Evolutionary conservation across 2,888 invertebrate species (phyloP).

Genomic region (Drosophila mercatorum): DNA sequence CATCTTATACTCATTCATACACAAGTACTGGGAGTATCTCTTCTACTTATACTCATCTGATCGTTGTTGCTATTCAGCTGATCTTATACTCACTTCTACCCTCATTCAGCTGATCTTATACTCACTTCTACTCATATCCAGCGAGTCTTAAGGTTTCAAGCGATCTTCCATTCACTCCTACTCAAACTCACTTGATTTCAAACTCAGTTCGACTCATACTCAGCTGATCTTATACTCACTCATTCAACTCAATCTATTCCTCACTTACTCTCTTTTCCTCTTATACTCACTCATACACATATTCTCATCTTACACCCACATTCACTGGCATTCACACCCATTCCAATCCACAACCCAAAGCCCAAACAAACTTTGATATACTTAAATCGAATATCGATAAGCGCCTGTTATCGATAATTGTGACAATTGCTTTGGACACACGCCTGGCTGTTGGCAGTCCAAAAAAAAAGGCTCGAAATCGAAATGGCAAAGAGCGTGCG

Average conservation of each 20-base stretch:
- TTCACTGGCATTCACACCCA: too few relatives aligned
- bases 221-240: neutral
- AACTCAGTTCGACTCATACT: neutral
- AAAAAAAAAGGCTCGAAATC: constrained; percentile 1
- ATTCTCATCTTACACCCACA: neutral
- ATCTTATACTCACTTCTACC: too few relatives aligned
- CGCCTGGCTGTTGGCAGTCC: constrained; percentile 43
- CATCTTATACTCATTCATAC: neutral
- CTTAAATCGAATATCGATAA: neutral
- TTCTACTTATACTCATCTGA: neutral
- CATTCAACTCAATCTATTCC: too few relatives aligned
- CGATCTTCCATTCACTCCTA: neutral
- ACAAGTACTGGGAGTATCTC: neutral
- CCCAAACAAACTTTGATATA: neutral
- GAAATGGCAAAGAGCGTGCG: neutral
- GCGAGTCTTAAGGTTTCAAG: neutral
- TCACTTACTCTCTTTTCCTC: neutral
- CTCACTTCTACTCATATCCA: neutral
- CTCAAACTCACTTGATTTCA: neutral
- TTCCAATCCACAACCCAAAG: neutral
- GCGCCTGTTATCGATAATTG: constrained; percentile 6
- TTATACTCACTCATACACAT: neutral
- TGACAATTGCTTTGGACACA: constrained; percentile 21
- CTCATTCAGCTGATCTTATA: neutral
- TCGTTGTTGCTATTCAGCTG: too few relatives aligned